Conservation (phyloP, 64 coral and sea anemone species). For the Anthopleura sola region DNA sequence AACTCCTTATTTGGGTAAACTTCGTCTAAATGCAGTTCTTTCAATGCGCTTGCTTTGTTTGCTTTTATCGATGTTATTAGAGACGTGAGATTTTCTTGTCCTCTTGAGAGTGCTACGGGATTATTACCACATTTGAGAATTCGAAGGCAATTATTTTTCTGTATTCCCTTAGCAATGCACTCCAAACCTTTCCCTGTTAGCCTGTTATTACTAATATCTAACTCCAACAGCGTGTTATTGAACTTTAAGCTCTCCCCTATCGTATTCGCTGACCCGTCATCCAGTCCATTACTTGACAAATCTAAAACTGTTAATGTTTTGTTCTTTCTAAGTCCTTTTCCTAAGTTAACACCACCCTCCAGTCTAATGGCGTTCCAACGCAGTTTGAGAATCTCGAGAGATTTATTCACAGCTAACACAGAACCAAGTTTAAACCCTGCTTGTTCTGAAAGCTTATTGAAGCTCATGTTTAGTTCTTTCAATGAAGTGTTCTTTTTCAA, state of each 20-base stretch:
- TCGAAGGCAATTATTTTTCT: not conserved
- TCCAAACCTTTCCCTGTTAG: not conserved
- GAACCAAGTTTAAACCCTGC: not conserved
- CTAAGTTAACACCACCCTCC: not conserved
- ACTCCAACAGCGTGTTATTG: slow-evolving; percentile 5
- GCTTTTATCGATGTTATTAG: not conserved
- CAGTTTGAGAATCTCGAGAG: not conserved
- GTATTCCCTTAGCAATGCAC: slow-evolving; percentile 1
- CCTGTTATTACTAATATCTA: slow-evolving; percentile 29
- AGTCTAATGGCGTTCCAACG: slow-evolving; percentile 16
- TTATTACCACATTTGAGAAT: not conserved
- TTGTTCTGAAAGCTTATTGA: not conserved
- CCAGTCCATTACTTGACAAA: slow-evolving; percentile 26
- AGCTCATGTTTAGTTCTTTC: slow-evolving; percentile 17
- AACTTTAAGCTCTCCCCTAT: slow-evolving; percentile 13
- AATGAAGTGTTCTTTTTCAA: slow-evolving; percentile 2
- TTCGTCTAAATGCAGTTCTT: slow-evolving; percentile 12
- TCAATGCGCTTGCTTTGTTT: not conserved
- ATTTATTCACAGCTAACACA: not conserved
- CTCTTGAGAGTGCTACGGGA: slow-evolving; percentile 2
- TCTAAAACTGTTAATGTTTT: not conserved
- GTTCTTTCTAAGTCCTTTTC: not conserved
- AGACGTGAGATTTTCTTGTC: not conserved
- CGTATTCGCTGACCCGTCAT: not conserved
- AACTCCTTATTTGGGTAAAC: slow-evolving; percentile 22